Conservation (phyloP, 1,140 invertebrate genomes). For the Brachystomella parvula region DNA sequence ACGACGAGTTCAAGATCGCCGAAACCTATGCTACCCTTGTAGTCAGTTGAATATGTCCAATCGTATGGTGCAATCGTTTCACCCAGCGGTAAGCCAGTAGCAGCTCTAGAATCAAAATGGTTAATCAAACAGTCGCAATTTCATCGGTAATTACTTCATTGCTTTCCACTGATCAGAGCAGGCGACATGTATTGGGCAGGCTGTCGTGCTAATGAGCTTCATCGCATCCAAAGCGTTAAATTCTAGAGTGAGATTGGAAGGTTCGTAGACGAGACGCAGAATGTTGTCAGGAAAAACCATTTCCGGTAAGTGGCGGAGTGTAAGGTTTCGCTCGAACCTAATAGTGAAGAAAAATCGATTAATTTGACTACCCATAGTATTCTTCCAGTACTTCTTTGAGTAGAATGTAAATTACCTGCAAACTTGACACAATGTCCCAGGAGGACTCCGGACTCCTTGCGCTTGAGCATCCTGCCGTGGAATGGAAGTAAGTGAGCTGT, state of each 20-base stretch:
- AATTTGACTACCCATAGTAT: neutral
- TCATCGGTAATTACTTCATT: constrained; percentile 63
- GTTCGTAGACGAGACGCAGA: constrained; percentile 57
- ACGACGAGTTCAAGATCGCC: constrained; percentile 47
- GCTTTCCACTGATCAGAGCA: constrained; percentile 84
- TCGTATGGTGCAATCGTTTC: constrained; percentile 84
- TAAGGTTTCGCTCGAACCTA: constrained; percentile 47
- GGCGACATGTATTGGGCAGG: constrained; percentile 67
- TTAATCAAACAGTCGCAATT: too few relatives aligned
- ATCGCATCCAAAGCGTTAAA: constrained; percentile 90
- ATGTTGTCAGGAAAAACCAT: constrained; percentile 94
- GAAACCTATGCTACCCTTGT: constrained; percentile 71
- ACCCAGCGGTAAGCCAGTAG: constrained; percentile 55
- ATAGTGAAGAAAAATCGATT: neutral
- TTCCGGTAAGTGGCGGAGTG: constrained; percentile 78
- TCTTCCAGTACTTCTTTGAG: neutral
- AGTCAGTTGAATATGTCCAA: constrained; percentile 95
- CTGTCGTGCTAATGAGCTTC: constrained; percentile 57
- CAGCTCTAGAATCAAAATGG: constrained; percentile 42
- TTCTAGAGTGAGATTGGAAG: constrained; percentile 60
- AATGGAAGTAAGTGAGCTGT: neutral
- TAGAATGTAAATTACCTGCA: constrained; percentile 23
- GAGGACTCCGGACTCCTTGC: neutral
- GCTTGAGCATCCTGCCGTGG: neutral
- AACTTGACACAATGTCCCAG: constrained; percentile 25